phyloP scores from a whole-genome alignment of 2,888 invertebrate genomes.

The Ganaspis brasiliensis region DNA sequence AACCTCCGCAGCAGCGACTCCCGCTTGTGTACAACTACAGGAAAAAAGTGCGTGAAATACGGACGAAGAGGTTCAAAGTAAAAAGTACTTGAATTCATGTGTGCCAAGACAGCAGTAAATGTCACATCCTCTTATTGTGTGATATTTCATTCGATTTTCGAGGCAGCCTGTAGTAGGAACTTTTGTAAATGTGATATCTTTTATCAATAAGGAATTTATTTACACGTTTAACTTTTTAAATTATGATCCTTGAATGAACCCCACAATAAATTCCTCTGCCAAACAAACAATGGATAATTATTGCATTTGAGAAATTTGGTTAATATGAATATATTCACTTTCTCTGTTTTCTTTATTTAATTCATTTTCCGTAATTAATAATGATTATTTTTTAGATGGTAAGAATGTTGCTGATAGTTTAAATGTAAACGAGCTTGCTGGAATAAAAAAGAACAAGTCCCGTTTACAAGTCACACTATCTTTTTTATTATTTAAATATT shows the following conservation, averaged over 20 bases:
- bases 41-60: slow-evolving; percentile 21
- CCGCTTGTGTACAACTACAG: slow-evolving; percentile 28
- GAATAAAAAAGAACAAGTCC: too few relatives aligned
- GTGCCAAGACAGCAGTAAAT: slow-evolving; percentile 30
- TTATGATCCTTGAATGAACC: not conserved
- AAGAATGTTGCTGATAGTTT: too few relatives aligned
- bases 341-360: too few relatives aligned
- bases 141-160: slow-evolving; percentile 36
- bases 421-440: too few relatives aligned
- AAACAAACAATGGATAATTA: not conserved
- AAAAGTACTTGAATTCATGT: slow-evolving; percentile 20
- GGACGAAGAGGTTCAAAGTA: slow-evolving; percentile 8
- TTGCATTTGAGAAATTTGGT: not conserved
- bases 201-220: slow-evolving; percentile 26
- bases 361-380: too few relatives aligned
- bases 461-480: too few relatives aligned
- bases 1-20: slow-evolving; percentile 52
- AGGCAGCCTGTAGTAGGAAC: slow-evolving; percentile 17
- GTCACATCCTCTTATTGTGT: slow-evolving; percentile 28
- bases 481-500: too few relatives aligned
- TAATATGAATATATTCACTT: slow-evolving; percentile 2
- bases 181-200: slow-evolving; percentile 11
- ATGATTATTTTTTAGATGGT: too few relatives aligned
- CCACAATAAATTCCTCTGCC: slow-evolving; percentile 3
- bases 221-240: slow-evolving; percentile 14